phyloP scores from a whole-genome alignment of 2,113 vertebrate species.

The Sminthopsis crassicaudata region DNA sequence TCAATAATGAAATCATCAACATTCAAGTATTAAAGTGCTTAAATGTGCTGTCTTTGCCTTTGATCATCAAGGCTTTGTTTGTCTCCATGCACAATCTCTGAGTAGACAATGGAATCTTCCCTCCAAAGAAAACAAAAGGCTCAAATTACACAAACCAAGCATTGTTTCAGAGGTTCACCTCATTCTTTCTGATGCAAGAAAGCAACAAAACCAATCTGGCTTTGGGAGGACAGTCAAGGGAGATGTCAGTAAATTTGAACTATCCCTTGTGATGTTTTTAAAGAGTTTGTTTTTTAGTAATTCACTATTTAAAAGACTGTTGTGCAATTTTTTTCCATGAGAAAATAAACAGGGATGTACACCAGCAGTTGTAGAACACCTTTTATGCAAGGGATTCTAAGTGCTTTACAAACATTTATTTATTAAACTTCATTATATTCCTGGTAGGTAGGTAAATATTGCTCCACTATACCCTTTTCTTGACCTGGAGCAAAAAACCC shows the following conservation, averaged over 20 bases:
- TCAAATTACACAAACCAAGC: conserved; percentile 6
- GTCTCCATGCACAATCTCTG: conserved; percentile 38
- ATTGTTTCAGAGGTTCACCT: conserved; percentile 21
- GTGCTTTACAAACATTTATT: neutral
- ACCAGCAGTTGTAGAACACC: neutral
- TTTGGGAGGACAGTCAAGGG: neutral
- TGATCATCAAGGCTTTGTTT: conserved; percentile 54
- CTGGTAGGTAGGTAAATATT: neutral
- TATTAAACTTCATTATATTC: neutral
- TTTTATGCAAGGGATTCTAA: neutral
- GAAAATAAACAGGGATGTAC: neutral
- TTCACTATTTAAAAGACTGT: neutral
- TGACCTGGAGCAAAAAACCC: neutral
- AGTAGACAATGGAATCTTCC: neutral
- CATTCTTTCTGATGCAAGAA: conserved; percentile 43
- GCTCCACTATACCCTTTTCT: neutral
- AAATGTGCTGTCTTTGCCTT: conserved; percentile 57
- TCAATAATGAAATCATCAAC: conserved; percentile 76
- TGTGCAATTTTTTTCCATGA: neutral
- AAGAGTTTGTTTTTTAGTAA: neutral
- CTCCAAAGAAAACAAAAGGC: conserved; percentile 24
- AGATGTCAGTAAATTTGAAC: neutral
- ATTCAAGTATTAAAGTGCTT: conserved; percentile 58
- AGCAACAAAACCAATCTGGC: conserved; percentile 5
- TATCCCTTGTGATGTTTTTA: neutral